Percentiles rank a stretch among this genome's conserved stretches.
These are phyloP conservation scores for Conus betulinus DNA, from an alignment of 1,140 invertebrate genomes.

Conservation along the genomic window DNA sequence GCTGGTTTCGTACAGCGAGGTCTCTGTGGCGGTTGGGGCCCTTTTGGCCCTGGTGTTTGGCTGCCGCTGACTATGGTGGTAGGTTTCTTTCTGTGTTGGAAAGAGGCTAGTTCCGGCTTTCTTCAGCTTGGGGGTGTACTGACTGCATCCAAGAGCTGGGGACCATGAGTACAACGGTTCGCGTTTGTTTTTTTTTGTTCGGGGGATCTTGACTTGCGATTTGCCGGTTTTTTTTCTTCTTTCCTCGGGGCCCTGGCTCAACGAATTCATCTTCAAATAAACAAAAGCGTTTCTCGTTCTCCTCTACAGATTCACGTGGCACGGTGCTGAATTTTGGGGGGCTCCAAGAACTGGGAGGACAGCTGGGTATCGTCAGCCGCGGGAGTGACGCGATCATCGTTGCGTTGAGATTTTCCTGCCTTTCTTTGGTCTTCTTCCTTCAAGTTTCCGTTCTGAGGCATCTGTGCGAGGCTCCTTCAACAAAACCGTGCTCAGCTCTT, in stretches of 20 bases:
- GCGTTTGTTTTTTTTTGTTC: neutral
- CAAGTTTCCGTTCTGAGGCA: neutral
- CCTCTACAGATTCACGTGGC: neutral
- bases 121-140: neutral
- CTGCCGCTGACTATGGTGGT: neutral
- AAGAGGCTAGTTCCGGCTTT: neutral
- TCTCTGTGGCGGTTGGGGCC: neutral
- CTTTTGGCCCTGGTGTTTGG: neutral
- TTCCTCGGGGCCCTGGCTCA: neutral
- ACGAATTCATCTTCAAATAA: slow-evolving; percentile 32
- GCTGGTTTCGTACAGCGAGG: neutral
- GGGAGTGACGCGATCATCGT: neutral
- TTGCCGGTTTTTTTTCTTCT: neutral
- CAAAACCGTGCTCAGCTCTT: neutral
- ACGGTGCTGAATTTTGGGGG: neutral
- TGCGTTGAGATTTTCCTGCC: neutral
- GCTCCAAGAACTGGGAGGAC: slow-evolving; percentile 9
- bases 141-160: neutral
- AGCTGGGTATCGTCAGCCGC: neutral
- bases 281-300: slow-evolving; percentile 13
- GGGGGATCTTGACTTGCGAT: neutral
- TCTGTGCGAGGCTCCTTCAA: neutral
- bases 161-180: neutral
- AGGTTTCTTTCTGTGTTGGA: neutral
- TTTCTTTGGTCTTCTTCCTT: neutral